phyloP scores from a whole-genome alignment of 2,797 vertebrate genomes.

The Melanotaenia maccullochi region DNA sequence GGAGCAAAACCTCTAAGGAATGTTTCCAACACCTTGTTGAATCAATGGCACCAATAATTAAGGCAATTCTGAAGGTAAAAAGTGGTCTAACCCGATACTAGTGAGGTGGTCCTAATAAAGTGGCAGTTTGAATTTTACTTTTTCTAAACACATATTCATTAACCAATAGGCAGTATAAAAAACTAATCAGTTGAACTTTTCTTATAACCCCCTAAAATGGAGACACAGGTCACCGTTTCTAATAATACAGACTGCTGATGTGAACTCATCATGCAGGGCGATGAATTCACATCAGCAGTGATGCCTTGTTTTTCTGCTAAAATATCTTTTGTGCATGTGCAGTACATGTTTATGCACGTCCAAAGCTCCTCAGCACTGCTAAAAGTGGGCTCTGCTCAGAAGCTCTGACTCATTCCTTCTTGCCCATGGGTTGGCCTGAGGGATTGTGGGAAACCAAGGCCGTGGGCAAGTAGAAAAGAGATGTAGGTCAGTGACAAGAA shows the following conservation, averaged over 20 bases:
- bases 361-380: slow-evolving; percentile 35
- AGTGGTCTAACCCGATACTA: no score
- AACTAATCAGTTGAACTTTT: not conserved
- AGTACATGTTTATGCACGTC: slow-evolving; percentile 4
- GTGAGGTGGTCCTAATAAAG: no score
- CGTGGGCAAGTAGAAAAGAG: slow-evolving; percentile 53
- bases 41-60: no score
- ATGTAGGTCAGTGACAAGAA: slow-evolving; percentile 63
- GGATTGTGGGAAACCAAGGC: slow-evolving; percentile 71
- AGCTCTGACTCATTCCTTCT: slow-evolving; percentile 71
- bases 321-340: slow-evolving; percentile 4
- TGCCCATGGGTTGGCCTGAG: slow-evolving; percentile 49
- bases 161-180: not conserved
- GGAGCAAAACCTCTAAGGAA: no score
- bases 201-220: not conserved
- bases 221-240: not conserved
- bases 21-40: no score
- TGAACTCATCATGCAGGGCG: not conserved
- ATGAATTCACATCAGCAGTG: no score
- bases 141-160: not conserved
- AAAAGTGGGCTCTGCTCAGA: slow-evolving; percentile 47
- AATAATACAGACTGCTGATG: not conserved
- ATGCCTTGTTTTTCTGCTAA: no score
- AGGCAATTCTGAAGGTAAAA: no score
- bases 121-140: no score